Conservation (phyloP, 2,888 invertebrate genomes). For the Leptopilina drosophilae region DNA sequence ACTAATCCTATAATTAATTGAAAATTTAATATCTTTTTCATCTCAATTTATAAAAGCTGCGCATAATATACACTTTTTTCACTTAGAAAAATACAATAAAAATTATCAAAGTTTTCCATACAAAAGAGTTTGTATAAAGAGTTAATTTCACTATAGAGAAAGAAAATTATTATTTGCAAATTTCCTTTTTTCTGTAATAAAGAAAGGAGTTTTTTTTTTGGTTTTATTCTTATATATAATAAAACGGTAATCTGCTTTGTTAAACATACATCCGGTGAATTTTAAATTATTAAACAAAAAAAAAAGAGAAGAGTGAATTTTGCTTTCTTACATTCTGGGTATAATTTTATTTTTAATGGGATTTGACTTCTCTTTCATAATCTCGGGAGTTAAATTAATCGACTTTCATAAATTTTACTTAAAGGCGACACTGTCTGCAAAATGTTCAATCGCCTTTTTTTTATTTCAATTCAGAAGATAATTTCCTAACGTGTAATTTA, state of each 20-base stretch:
- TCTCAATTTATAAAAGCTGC: neutral
- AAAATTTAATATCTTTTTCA: neutral
- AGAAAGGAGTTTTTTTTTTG: no score
- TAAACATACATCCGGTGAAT: conserved; percentile 1
- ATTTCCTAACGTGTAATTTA: conserved; percentile 20
- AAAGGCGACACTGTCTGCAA: neutral
- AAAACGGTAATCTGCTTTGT: neutral
- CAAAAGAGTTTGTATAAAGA: neutral
- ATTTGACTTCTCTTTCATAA: neutral
- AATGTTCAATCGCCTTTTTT: neutral
- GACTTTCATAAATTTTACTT: conserved; percentile 22
- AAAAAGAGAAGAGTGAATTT: neutral
- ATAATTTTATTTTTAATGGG: neutral
- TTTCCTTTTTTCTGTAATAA: neutral
- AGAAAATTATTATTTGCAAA: conserved; percentile 3
- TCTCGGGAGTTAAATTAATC: neutral
- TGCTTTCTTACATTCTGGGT: neutral
- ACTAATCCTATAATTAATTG: conserved; percentile 2
- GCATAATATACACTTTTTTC: conserved; percentile 1
- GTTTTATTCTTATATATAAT: no score
- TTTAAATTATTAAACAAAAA: conserved; percentile 10
- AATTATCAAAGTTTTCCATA: neutral
- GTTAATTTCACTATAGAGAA: neutral
- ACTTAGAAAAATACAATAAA: neutral
- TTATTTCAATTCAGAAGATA: neutral